Conservation (phyloP, 2,888 invertebrate species). For the Ophion ventricosus region DNA sequence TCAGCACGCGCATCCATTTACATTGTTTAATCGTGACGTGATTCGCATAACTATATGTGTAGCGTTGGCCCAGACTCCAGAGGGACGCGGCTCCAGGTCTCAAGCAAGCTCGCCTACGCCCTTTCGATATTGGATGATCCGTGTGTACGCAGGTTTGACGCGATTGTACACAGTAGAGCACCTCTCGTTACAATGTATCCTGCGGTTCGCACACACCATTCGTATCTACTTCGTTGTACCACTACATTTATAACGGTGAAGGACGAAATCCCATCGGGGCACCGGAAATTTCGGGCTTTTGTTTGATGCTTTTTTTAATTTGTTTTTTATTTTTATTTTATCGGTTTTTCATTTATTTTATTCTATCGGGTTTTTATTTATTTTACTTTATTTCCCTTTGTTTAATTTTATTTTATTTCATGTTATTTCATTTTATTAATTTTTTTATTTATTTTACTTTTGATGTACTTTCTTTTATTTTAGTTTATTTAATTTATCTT, state of each 20-base stretch:
- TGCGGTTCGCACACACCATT: constrained; percentile 37
- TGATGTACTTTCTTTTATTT: too few relatives aligned
- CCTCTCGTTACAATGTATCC: constrained; percentile 29
- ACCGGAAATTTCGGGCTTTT: not conserved
- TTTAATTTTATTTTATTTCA: too few relatives aligned
- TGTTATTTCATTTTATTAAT: too few relatives aligned
- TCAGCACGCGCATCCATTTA: constrained; percentile 66
- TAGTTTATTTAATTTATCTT: too few relatives aligned
- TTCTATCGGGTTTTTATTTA: too few relatives aligned
- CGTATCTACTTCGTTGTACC: constrained; percentile 29
- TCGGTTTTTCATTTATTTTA: too few relatives aligned
- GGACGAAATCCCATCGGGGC: not conserved
- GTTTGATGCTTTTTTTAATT: not conserved
- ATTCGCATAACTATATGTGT: constrained; percentile 27
- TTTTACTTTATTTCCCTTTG: too few relatives aligned
- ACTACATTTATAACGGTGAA: not conserved
- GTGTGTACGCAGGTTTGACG: constrained; percentile 9
- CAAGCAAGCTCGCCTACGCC: constrained; percentile 4
- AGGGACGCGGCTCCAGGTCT: constrained; percentile 1
- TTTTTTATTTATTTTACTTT: too few relatives aligned
- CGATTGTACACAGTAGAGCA: constrained; percentile 7
- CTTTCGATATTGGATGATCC: constrained; percentile 20
- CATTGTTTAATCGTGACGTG: constrained; percentile 67
- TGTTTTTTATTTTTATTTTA: not conserved
- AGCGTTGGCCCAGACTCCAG: not conserved